Evolutionary conservation across 2,113 vertebrate genomes (phyloP), one percentile per base, ranked within the genome.

Genomic region (Regulus satrapa): DNA sequence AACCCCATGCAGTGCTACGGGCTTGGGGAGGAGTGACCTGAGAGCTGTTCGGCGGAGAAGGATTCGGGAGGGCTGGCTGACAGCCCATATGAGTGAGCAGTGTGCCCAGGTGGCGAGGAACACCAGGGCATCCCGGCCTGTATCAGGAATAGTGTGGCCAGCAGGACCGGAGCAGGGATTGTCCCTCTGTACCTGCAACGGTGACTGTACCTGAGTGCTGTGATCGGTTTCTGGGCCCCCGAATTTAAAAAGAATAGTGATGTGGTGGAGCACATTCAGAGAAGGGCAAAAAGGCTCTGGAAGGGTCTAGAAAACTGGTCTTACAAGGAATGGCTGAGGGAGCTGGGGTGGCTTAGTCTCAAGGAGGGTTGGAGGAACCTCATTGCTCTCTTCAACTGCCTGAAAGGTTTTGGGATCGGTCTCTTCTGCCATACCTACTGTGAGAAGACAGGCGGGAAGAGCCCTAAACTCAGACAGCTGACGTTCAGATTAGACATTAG

Each of bases 81-180:
- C 13, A 46, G 55, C 32, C 11, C 12, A 0, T 11, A 6, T 28
- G 18, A 40, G 29, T 6, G 2, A 69, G 19, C 2, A 1, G 10
- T 5, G 28, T 19, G 48, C 41, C 56, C 25, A 23, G 20, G 40
- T 24, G 68, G 68, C 32, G 17, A 45, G 18, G 67, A 54, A 32
- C 1, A 18, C 32, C 48, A 28, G 40, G 29, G 48, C n/a, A 46
- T 12, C 23, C 18, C 38, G 23, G 18, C 6, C 26, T 43, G 20
- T 36, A 31, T 55, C 28, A 46, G 17, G 7, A 28, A 23, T 3
- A 28, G 40, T 9, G 64, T 29, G 41, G 48, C 29, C 24, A 62
- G 74, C 16, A 34, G 13, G 58, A 36, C 14, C 32, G 41, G 17
- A 14, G 31, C 49, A 48, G 34, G 1, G 25, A 9, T 8, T 2